phyloP scores from a whole-genome alignment of 1,140 invertebrate genomes.

The Drosophila asahinai region DNA sequence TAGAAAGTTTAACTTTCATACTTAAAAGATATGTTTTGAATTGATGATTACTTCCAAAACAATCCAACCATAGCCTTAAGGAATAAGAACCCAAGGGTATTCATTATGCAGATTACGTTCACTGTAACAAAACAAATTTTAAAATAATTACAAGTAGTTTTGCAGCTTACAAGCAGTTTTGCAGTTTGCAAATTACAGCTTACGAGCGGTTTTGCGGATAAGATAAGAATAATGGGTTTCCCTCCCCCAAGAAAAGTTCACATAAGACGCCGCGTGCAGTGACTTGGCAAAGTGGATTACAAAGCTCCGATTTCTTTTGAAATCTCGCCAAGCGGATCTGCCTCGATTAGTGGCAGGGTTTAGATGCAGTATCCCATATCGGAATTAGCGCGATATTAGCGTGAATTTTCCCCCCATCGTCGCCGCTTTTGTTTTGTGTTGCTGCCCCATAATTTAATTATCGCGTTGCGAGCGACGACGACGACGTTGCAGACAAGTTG shows the following conservation, averaged over 20 bases:
- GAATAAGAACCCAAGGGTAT: background rate
- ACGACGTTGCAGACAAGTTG: slow-evolving; percentile 54
- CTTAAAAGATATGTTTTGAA: background rate
- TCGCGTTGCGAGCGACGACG: slow-evolving; percentile 24
- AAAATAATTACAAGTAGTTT: slow-evolving; percentile 10
- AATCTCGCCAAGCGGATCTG: background rate
- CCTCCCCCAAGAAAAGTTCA: background rate
- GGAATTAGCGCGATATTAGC: slow-evolving; percentile 16
- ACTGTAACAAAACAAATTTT: background rate
- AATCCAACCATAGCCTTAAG: background rate
- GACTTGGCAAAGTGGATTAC: background rate
- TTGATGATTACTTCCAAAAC: too few relatives aligned
- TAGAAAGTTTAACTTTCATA: background rate
- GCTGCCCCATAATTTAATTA: slow-evolving; percentile 57
- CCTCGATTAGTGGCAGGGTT: background rate
- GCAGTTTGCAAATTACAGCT: slow-evolving; percentile 15
- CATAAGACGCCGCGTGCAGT: slow-evolving; percentile 3
- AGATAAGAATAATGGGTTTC: slow-evolving; percentile 3
- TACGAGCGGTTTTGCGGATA: slow-evolving; percentile 1
- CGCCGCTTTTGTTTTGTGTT: background rate
- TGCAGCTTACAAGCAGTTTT: slow-evolving; percentile 3
- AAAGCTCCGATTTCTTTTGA: background rate
- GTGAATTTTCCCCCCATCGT: background rate
- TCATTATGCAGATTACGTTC: background rate
- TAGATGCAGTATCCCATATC: background rate